Conservation (phyloP, 2,797 vertebrate genomes). For the Sebastes oblongus region DNA sequence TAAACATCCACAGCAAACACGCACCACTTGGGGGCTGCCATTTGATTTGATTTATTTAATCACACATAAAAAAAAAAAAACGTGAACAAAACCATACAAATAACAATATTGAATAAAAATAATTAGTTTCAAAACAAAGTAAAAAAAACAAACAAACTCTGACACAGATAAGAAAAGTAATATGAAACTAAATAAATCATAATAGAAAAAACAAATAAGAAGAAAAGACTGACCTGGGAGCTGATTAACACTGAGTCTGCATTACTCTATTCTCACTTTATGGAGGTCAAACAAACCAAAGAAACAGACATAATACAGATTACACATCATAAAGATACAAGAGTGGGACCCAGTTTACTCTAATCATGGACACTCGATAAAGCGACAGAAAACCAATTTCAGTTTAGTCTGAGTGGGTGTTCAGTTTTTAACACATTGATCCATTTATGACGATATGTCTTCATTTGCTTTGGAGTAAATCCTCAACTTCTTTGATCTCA, state of each 20-base stretch:
- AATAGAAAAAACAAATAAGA: background rate
- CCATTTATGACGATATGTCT: background rate
- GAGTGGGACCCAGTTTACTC: background rate
- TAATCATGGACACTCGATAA: background rate
- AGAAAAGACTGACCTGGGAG: background rate
- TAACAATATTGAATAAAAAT: background rate
- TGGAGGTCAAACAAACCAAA: background rate
- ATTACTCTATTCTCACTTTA: background rate
- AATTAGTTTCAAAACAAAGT: background rate
- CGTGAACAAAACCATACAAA: background rate
- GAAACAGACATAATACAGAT: background rate
- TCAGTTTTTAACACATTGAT: background rate
- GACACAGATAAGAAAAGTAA: too few relatives aligned
- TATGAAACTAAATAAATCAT: too few relatives aligned
- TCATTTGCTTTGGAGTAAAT: background rate
- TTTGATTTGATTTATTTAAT: background rate
- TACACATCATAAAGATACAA: background rate
- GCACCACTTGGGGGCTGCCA: background rate
- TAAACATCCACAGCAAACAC: background rate
- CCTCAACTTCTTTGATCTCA: conserved; percentile 14
- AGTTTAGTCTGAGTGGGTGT: background rate
- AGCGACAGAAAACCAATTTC: background rate
- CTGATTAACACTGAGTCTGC: background rate
- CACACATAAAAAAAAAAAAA: background rate
- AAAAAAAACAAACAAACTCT: too few relatives aligned